Conservation (phyloP, 2,113 vertebrate species). For the Gorsachius goisagi region DNA sequence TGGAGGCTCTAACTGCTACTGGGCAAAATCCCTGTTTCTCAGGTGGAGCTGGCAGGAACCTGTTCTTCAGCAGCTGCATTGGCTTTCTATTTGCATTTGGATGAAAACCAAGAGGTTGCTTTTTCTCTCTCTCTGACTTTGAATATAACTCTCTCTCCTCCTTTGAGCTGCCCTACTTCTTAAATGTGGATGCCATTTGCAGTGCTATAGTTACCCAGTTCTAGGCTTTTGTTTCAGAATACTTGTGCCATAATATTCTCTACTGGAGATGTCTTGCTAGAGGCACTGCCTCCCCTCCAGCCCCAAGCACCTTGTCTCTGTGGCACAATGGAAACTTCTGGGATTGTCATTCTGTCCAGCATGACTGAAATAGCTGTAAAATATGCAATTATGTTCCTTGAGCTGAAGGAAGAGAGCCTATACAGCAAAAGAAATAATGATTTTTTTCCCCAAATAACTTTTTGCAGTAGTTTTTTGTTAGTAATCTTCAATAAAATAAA, state of each 20-base stretch:
- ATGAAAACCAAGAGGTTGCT: slow-evolving; percentile 27
- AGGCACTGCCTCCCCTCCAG: not conserved
- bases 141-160: not conserved
- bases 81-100: slow-evolving; percentile 55
- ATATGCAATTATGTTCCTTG: not conserved
- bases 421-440: not conserved
- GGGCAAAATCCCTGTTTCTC: slow-evolving; percentile 19
- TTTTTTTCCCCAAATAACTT: accelerated
- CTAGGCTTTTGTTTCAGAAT: not conserved
- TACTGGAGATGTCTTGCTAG: not conserved
- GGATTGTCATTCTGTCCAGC: not conserved
- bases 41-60: slow-evolving; percentile 52
- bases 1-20: not conserved
- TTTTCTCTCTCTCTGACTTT: not conserved
- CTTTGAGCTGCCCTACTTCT: not conserved
- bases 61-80: slow-evolving; percentile 8
- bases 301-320: not conserved
- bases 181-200: not conserved
- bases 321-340: not conserved
- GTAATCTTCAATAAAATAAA: not conserved
- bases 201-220: not conserved
- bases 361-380: not conserved
- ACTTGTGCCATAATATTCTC: not conserved
- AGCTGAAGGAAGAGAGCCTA: not conserved
- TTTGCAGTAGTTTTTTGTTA: not conserved